phyloP scores from a whole-genome alignment of 2,888 invertebrate species.

The Endotricha flammealis region DNA sequence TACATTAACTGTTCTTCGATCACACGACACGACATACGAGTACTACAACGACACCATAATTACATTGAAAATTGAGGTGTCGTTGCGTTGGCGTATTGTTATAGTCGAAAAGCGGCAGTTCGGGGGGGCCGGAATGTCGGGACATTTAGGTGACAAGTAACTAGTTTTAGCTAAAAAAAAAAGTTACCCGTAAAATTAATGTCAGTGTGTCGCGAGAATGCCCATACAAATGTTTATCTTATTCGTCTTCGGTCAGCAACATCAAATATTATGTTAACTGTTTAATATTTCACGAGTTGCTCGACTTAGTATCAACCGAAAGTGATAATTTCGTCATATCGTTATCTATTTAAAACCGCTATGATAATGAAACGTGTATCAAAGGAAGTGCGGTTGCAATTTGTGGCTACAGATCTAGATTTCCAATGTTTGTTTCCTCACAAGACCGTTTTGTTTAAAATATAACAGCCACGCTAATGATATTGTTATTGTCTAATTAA shows the following conservation, averaged over 20 bases:
- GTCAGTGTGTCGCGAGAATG: constrained; percentile 6
- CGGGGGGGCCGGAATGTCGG: too few species aligned
- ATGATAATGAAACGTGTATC: constrained; percentile 34
- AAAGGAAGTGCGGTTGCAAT: constrained; percentile 22
- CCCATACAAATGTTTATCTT: constrained; percentile 1
- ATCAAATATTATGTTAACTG: constrained; percentile 10
- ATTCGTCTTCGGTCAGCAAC: constrained; percentile 2
- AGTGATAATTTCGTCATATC: constrained; percentile 32
- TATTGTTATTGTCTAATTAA: too few species aligned
- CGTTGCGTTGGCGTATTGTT: too few species aligned
- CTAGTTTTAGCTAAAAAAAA: not conserved
- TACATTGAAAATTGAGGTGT: too few species aligned
- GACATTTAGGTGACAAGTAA: too few species aligned
- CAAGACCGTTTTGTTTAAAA: too few species aligned
- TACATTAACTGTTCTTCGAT: too few species aligned
- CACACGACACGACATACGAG: too few species aligned
- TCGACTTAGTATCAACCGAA: constrained; percentile 15
- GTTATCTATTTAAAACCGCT: constrained; percentile 36
- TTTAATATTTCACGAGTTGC: constrained; percentile 15
- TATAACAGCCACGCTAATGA: too few species aligned
- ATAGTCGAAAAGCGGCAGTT: too few species aligned
- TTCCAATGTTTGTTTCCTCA: too few species aligned
- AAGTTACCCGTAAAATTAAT: constrained; percentile 4
- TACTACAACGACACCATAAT: too few species aligned
- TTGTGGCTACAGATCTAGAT: constrained; percentile 10